A percentile compares a stretch with the other conserved stretches of the same genome.
Conservation (phyloP, 2,888 invertebrate species). For the Dicyrtoma fusca region DNA sequence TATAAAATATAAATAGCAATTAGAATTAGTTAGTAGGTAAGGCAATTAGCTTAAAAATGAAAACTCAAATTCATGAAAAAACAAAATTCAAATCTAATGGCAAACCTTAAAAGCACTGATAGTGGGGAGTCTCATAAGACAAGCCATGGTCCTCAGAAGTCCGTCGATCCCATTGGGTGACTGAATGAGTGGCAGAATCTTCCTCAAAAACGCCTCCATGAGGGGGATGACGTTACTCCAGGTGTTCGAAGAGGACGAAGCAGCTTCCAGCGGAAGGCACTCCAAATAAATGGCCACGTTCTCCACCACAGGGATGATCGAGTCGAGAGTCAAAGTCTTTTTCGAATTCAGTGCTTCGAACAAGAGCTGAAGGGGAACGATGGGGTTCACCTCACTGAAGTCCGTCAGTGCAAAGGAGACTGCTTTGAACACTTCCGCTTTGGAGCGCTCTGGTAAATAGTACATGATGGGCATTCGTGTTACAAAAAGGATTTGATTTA, state of each 20-base stretch:
- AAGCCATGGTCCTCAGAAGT: slow-evolving; percentile 75
- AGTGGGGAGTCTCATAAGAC: slow-evolving; percentile 80
- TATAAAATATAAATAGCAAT: slow-evolving; percentile 59
- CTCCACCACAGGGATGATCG: slow-evolving; percentile 76
- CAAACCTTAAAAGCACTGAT: slow-evolving; percentile 80
- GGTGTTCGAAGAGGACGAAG: slow-evolving; percentile 63
- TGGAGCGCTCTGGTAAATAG: slow-evolving; percentile 69
- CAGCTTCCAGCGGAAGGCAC: slow-evolving; percentile 80
- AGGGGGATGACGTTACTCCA: slow-evolving; percentile 83
- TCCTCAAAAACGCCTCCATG: slow-evolving; percentile 83
- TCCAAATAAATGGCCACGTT: slow-evolving; percentile 94
- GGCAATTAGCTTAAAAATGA: not conserved
- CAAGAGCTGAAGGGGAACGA: slow-evolving; percentile 79
- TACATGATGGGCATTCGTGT: slow-evolving; percentile 6
- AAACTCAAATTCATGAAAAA: slow-evolving; percentile 4
- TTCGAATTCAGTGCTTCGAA: slow-evolving; percentile 72
- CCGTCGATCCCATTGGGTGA: slow-evolving; percentile 73
- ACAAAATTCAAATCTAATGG: no score
- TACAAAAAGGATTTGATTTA: no score
- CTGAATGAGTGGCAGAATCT: slow-evolving; percentile 67
- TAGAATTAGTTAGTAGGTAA: slow-evolving; percentile 7
- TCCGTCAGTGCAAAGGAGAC: slow-evolving; percentile 91
- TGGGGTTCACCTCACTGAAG: slow-evolving; percentile 93
- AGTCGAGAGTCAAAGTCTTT: slow-evolving; percentile 73
- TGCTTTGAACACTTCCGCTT: slow-evolving; percentile 88